phyloP scores from a whole-genome alignment of 1,140 invertebrate species.

The Listronotus bonariensis region DNA sequence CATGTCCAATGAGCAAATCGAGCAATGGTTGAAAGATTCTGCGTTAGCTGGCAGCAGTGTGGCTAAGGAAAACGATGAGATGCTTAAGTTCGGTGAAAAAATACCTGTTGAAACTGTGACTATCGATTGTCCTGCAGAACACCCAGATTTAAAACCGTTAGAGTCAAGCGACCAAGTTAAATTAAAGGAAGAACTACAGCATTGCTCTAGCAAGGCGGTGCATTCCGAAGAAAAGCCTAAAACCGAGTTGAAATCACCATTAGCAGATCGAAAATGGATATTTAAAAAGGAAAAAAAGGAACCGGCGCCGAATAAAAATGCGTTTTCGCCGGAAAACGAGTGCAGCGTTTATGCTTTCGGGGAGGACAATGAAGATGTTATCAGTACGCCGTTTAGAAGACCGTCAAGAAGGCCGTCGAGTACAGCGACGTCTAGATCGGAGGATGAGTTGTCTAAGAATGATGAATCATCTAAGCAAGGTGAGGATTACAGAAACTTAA shows the following conservation, averaged over 20 bases:
- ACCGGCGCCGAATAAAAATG: conserved; percentile 59
- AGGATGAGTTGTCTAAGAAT: conserved; percentile 54
- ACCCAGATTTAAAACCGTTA: background rate
- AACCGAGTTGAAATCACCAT: conserved; percentile 18
- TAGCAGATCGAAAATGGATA: conserved; percentile 60
- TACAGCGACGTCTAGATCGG: conserved; percentile 54
- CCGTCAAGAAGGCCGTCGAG: conserved; percentile 57
- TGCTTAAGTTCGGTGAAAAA: conserved; percentile 51
- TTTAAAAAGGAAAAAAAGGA: conserved; percentile 60
- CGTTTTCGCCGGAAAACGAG: conserved; percentile 72
- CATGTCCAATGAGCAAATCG: conserved; percentile 73
- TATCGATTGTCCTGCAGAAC: conserved; percentile 34
- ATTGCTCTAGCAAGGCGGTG: background rate
- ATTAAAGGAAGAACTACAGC: conserved; percentile 6
- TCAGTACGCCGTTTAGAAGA: conserved; percentile 65
- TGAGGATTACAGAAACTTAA: conserved; percentile 20
- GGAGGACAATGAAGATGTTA: conserved; percentile 60
- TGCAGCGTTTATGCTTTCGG: conserved; percentile 75
- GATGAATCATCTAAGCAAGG: conserved; percentile 47
- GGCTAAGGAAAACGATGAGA: conserved; percentile 51
- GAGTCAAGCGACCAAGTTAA: conserved; percentile 7
- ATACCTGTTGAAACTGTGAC: conserved; percentile 42
- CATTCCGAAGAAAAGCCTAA: conserved; percentile 11
- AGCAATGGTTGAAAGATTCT: conserved; percentile 70
- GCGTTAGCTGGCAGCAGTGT: conserved; percentile 48